Evolutionary conservation across 92 coral and sea anemone genomes (phyloP).

Genomic region (Porites lobata): DNA sequence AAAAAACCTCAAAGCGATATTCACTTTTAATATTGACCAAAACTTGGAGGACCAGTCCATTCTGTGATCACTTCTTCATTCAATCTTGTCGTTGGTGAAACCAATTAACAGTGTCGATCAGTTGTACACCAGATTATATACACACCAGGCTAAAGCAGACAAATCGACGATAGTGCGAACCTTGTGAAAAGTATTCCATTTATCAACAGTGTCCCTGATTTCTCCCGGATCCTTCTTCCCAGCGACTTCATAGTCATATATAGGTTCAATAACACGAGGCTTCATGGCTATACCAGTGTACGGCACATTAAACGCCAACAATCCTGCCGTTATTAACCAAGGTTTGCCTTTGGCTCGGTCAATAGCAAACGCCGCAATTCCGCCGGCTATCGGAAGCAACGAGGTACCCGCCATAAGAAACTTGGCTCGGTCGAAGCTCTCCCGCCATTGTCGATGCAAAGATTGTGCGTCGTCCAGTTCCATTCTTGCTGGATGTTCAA

Average conservation of each 20-base stretch:
- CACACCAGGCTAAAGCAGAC: constrained; percentile 59
- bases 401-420: constrained; percentile 73
- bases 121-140: constrained; percentile 64
- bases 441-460: constrained; percentile 65
- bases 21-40: neutral
- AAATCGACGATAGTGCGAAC: constrained; percentile 72
- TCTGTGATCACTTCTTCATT: neutral
- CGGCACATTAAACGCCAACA: constrained; percentile 62
- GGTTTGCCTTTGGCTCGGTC: constrained; percentile 70
- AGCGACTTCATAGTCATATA: constrained; percentile 65
- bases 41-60: neutral
- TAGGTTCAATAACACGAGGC: constrained; percentile 65
- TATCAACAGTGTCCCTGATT: constrained; percentile 66
- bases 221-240: constrained; percentile 63
- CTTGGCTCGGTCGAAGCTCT: constrained; percentile 72
- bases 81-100: neutral
- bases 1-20: neutral
- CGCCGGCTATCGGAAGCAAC: constrained; percentile 64
- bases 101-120: neutral
- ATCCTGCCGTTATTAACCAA: constrained; percentile 60
- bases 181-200: constrained; percentile 66
- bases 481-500: constrained; percentile 84
- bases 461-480: constrained; percentile 66
- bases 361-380: constrained; percentile 60
- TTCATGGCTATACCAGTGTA: constrained; percentile 65